Conservation (phyloP, 2,797 vertebrate genomes). For the Notoglanidium macrostoma region DNA sequence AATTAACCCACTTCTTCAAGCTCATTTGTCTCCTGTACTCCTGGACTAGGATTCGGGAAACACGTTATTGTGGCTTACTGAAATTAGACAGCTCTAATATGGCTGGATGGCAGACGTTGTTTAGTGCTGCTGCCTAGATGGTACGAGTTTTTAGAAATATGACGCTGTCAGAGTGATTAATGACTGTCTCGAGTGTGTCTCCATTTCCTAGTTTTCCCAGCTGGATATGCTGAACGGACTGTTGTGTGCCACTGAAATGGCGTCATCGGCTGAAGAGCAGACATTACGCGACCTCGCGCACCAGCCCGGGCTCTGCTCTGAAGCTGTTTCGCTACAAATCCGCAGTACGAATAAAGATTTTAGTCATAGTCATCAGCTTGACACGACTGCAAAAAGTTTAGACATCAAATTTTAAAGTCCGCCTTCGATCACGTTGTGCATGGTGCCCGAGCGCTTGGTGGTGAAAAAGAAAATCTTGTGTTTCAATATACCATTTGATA, state of each 20-base stretch:
- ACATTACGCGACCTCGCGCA: constrained; percentile 59
- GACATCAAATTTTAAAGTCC: not conserved
- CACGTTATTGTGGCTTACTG: not conserved
- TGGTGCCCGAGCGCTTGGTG: not conserved
- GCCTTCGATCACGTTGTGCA: not conserved
- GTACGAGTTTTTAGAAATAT: not conserved
- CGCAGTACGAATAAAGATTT: not conserved
- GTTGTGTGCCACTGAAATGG: constrained; percentile 75
- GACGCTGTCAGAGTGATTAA: not conserved
- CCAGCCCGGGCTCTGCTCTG: constrained; percentile 16
- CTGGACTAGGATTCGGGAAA: not conserved
- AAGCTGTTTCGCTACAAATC: not conserved
- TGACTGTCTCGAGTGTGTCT: not conserved
- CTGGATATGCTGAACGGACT: constrained; percentile 47
- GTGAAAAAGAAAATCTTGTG: not conserved
- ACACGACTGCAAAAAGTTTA: not conserved
- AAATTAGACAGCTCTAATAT: not conserved
- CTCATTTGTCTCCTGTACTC: not conserved
- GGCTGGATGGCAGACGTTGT: not conserved
- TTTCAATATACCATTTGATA: not conserved
- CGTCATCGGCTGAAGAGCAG: constrained; percentile 74
- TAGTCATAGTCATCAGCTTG: not conserved
- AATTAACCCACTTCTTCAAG: not conserved
- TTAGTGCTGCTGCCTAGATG: not conserved
- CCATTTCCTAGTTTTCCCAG: not conserved